Conservation (phyloP, 2,113 vertebrate species). For the Stegostoma tigrinum region DNA sequence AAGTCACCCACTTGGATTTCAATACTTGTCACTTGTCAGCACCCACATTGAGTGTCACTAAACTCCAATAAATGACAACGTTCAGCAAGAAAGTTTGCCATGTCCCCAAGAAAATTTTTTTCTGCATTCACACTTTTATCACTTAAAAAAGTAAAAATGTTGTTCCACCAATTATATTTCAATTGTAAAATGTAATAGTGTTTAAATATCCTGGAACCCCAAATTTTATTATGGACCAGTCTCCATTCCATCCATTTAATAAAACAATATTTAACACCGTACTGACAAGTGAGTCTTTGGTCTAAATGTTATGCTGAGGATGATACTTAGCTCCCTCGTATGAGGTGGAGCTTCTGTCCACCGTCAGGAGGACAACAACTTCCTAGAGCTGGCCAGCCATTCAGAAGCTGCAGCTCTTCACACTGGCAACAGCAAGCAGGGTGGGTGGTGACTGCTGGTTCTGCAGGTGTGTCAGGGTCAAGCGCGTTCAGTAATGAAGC, state of each 20-base stretch:
- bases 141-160: not conserved
- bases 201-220: not conserved
- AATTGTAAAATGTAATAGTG: not conserved
- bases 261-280: not conserved
- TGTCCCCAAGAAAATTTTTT: not conserved
- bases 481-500: no score
- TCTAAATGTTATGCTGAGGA: no score
- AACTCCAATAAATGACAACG: no score
- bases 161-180: not conserved
- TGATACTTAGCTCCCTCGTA: no score
- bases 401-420: no score
- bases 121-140: no score
- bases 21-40: not conserved
- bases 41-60: not conserved
- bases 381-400: no score
- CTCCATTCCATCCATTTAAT: not conserved
- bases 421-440: no score
- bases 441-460: no score
- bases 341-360: no score
- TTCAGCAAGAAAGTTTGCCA: not conserved
- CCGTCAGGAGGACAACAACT: no score
- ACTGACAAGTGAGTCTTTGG: not conserved
- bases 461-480: no score
- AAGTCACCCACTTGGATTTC: not conserved
- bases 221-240: not conserved